Base-by-base conservation (phyloP, 2,113 vertebrate species). In the Lipotes vexillifer region DNA sequence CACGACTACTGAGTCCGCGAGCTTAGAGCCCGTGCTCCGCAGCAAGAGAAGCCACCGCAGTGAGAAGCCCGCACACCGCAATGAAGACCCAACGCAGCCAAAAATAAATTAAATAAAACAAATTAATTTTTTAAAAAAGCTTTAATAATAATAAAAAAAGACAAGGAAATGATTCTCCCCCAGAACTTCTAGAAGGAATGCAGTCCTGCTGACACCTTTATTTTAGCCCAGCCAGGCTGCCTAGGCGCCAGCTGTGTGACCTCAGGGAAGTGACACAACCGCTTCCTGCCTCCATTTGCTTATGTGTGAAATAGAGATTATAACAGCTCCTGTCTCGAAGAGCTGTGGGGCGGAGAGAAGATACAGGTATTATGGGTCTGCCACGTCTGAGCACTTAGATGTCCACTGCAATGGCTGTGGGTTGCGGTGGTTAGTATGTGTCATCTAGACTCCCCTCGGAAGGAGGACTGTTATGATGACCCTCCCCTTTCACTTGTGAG, bases 241-340 rank as follows among this genome's bases (percentile, higher is more conserved):
- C 10, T 41, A 27, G 18, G 11, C 31, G 27, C 74, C 88, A 91
- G 71, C 90, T 44, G 83, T 25, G 61, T 17, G 68, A 46, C 61
- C 52, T 31, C 29, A 23, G 29, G 75, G 80, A 33, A 31, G 36
- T 74, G 68, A 49, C 31, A 5, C 61, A 93, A 57, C 33, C 0
- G 6, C 90, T 93, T 96, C 90, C 92, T 92, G 83, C 68, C 80
- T 85, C 23, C 23, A 0, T 18, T 55, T 25, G 31, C 63, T 83
- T 41, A 1, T 2, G 14, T 96, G 57, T 33, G 10, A 90, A 31
- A 6, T 52, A 59, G 36, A 72, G 81, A 49, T 87, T 23, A 82
- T 72, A 46, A 66, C 38, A 93, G 46, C 52, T 8, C 8, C 84
- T n/a, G 80, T 25, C 46, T 27, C 3, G 4, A 31, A 36, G 55